Evolutionary conservation across 2,888 invertebrate species (phyloP).

Genomic region (Proisotoma minuta): DNA sequence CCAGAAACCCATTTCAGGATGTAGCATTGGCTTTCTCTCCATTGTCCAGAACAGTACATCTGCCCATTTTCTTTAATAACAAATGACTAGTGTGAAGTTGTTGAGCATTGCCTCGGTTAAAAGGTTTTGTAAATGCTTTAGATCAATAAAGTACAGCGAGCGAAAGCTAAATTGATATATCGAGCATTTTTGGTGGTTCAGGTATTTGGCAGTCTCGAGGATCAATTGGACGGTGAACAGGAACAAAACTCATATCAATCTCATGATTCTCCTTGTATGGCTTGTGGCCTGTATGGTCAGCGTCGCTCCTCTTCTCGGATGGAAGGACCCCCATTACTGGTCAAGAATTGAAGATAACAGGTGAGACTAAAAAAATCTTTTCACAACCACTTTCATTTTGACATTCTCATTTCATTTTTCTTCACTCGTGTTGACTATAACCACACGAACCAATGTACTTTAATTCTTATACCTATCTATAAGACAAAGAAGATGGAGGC

Average conservation of each 20-base stretch:
- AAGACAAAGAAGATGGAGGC: too few species aligned
- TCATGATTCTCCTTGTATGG: slow-evolving; percentile 82
- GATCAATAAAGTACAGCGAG: not conserved
- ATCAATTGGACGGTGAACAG: slow-evolving; percentile 83
- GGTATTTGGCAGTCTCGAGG: slow-evolving; percentile 87
- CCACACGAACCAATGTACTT: not conserved
- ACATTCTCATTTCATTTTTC: too few species aligned
- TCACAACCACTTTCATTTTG: too few species aligned
- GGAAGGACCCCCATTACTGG: slow-evolving; percentile 67
- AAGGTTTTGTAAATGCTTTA: not conserved
- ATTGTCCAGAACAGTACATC: not conserved
- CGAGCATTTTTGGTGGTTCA: slow-evolving; percentile 48
- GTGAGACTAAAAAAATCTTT: slow-evolving; percentile 7
- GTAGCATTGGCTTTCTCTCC: not conserved
- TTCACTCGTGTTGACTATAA: not conserved
- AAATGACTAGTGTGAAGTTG: not conserved
- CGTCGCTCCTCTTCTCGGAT: slow-evolving; percentile 79
- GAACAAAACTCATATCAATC: slow-evolving; percentile 68
- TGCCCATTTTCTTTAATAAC: not conserved
- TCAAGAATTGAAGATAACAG: slow-evolving; percentile 59
- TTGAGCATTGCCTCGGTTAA: not conserved
- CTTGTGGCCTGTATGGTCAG: slow-evolving; percentile 75
- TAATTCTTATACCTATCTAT: not conserved
- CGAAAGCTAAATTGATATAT: slow-evolving; percentile 16
- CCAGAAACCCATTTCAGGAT: slow-evolving; percentile 14